A percentile compares a stretch with the other conserved stretches of the same genome.
phyloP scores from a whole-genome alignment of 1,140 invertebrate species.

The Trissolcus basalis region DNA sequence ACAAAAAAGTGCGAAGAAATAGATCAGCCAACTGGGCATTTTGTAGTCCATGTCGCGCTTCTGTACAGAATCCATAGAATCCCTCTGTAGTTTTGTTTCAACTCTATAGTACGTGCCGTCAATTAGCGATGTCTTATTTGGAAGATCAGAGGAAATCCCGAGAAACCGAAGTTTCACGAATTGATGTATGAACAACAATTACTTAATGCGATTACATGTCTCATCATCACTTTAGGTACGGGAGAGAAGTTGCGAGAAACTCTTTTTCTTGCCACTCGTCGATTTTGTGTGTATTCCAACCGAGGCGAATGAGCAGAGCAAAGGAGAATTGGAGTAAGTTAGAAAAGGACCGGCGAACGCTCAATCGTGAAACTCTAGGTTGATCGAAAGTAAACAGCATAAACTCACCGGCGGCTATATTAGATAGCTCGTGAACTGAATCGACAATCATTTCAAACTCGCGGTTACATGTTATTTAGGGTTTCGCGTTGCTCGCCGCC shows the following conservation, averaged over 20 bases:
- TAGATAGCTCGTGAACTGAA: conserved; percentile 58
- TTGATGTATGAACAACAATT: conserved; percentile 47
- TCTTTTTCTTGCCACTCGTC: conserved; percentile 44
- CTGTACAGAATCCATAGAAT: not conserved
- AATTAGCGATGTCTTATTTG: conserved; percentile 66
- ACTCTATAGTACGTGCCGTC: conserved; percentile 40
- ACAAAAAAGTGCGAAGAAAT: not conserved
- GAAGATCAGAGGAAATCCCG: conserved; percentile 48
- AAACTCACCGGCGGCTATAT: conserved; percentile 53
- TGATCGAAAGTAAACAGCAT: conserved; percentile 64
- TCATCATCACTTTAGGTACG: conserved; percentile 49
- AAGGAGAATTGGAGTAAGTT: conserved; percentile 5
- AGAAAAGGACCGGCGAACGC: conserved; percentile 16
- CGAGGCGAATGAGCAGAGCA: conserved; percentile 34
- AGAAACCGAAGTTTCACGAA: conserved; percentile 65
- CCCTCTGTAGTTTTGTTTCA: conserved; percentile 1
- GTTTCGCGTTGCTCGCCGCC: conserved; percentile 25
- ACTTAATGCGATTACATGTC: conserved; percentile 43
- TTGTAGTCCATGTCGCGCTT: not conserved
- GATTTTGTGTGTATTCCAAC: conserved; percentile 44
- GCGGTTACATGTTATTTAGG: conserved; percentile 50
- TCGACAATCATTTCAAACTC: conserved; percentile 45
- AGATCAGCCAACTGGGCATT: not conserved
- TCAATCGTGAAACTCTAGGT: conserved; percentile 49
- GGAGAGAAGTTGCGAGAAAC: conserved; percentile 33